Conservation (phyloP, 2,888 invertebrate genomes). For the Sialis fuliginosa region DNA sequence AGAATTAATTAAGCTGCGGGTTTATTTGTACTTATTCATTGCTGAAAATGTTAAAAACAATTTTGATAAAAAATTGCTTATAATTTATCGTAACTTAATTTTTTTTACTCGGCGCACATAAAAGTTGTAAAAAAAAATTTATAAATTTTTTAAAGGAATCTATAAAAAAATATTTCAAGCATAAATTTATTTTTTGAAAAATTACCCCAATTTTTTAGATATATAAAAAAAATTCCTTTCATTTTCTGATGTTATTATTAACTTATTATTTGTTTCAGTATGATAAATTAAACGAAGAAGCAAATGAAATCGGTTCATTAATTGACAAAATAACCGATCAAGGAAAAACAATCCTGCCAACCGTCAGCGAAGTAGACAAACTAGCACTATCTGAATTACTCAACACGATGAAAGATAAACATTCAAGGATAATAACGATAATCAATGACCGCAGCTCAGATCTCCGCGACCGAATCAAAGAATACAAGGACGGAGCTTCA, state of each 20-base stretch:
- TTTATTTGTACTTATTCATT: too few species aligned
- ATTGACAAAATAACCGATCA: conserved; percentile 62
- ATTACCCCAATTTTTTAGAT: too few species aligned
- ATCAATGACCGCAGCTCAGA: conserved; percentile 59
- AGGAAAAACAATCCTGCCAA: conserved; percentile 60
- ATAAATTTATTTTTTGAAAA: too few species aligned
- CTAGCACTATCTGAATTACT: conserved; percentile 65
- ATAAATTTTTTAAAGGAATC: too few species aligned
- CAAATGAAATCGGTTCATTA: conserved; percentile 48
- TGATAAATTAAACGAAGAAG: conserved; percentile 57
- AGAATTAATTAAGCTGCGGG: too few species aligned
- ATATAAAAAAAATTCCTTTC: too few species aligned
- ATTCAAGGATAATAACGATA: conserved; percentile 51
- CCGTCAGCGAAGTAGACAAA: conserved; percentile 72
- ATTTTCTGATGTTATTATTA: background rate
- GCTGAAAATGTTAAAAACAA: too few species aligned
- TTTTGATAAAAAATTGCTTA: too few species aligned
- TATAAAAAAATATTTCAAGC: too few species aligned
- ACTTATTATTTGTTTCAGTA: conserved; percentile 27
- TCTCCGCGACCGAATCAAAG: conserved; percentile 59
- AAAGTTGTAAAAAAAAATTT: too few species aligned
- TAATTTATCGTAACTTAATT: too few species aligned
- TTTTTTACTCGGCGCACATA: too few species aligned
- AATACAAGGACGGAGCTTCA: conserved; percentile 64
- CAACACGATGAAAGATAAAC: conserved; percentile 60